Evolutionary conservation across 2,113 vertebrate species (phyloP).

Genomic region (Neogale vison): DNA sequence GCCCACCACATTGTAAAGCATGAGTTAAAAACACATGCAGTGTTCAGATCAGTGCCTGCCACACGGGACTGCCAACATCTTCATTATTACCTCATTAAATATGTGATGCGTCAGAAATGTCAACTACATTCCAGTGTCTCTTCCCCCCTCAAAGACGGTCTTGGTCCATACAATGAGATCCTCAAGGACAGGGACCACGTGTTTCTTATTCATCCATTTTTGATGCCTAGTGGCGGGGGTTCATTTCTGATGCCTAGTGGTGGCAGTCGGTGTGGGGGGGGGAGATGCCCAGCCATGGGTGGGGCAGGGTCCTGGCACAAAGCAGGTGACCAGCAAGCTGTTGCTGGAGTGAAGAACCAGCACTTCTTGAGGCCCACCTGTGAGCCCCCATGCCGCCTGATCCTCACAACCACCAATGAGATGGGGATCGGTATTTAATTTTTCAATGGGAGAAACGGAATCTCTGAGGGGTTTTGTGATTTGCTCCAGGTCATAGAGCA

Average conservation of each 20-base stretch:
- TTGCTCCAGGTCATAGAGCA: not conserved
- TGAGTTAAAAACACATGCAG: not conserved
- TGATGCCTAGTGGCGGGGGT: too few species aligned
- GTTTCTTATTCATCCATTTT: not conserved
- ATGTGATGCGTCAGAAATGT: not conserved
- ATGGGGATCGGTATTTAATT: not conserved
- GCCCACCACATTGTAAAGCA: not conserved
- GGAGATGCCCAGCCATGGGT: too few species aligned
- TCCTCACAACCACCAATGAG: not conserved
- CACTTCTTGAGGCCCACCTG: not conserved
- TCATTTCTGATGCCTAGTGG: too few species aligned
- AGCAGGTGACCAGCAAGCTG: not conserved
- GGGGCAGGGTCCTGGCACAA: not conserved
- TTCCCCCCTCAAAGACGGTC: not conserved
- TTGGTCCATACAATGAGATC: not conserved
- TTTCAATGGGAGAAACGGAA: not conserved
- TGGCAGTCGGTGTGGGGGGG: too few species aligned
- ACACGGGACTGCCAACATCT: not conserved
- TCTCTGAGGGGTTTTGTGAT: not conserved
- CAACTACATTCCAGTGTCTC: not conserved
- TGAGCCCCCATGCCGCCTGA: fast-evolving
- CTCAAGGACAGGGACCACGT: not conserved
- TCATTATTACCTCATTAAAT: not conserved
- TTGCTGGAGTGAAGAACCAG: not conserved
- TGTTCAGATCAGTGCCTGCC: not conserved